A percentile compares a stretch with the other conserved stretches of the same genome.
phyloP scores from a whole-genome alignment of 2,113 vertebrate species.

The Burhinus oedicnemus region DNA sequence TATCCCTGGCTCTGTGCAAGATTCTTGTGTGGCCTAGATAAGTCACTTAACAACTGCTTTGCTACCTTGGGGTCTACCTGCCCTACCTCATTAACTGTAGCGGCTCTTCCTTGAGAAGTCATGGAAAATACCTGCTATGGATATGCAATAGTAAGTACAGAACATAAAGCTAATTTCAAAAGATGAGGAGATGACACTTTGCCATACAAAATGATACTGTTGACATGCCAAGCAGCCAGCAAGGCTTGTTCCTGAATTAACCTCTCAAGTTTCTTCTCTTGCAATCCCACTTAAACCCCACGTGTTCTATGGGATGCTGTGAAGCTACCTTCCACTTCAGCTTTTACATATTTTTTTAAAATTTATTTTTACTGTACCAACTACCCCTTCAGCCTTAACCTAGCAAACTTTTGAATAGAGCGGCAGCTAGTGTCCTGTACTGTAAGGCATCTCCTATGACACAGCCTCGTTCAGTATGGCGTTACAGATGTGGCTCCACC shows the following conservation, averaged over 20 bases:
- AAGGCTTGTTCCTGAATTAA: neutral
- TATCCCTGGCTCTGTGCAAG: neutral
- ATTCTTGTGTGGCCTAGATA: neutral
- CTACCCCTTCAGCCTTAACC: neutral
- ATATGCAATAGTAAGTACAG: neutral
- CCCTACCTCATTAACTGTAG: neutral
- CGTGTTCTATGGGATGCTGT: neutral
- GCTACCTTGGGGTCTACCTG: neutral
- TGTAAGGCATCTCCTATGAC: neutral
- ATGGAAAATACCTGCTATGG: neutral
- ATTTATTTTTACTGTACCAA: neutral
- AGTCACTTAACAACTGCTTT: neutral
- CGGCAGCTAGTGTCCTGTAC: neutral
- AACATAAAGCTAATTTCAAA: neutral
- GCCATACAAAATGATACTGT: neutral
- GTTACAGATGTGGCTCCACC: neutral
- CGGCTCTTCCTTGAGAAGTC: neutral
- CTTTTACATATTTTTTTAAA: neutral
- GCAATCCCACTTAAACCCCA: neutral
- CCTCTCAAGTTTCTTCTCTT: neutral
- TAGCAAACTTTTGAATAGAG: neutral
- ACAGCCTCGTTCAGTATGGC: rapidly evolving
- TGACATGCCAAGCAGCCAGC: neutral
- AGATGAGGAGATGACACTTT: neutral
- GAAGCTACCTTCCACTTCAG: neutral